Conservation (phyloP, 2,797 vertebrate genomes). For the Gymnothorax javanicus region DNA sequence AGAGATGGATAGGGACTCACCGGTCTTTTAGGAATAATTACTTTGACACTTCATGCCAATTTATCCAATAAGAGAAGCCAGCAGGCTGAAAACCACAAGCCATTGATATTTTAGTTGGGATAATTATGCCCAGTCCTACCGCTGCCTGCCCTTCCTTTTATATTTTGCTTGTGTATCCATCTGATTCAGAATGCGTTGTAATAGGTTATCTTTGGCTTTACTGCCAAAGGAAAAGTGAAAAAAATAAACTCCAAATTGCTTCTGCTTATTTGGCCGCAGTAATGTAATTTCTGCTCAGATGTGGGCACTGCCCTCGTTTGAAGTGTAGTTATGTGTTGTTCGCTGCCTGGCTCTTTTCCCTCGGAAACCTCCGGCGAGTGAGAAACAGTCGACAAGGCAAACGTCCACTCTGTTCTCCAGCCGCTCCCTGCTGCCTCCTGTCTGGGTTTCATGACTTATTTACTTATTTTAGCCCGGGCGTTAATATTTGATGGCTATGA, state of each 20-base stretch:
- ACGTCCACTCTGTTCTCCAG: constrained; percentile 39
- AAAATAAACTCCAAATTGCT: background rate
- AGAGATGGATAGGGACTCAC: constrained; percentile 36
- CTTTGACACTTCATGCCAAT: constrained; percentile 41
- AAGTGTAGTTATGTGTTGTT: constrained; percentile 11
- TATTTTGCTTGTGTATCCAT: background rate
- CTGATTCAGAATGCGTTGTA: background rate
- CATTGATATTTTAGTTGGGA: constrained; percentile 35
- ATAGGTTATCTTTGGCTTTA: background rate
- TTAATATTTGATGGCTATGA: constrained; percentile 70
- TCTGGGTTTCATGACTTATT: constrained; percentile 73
- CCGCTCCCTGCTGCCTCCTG: constrained; percentile 55
- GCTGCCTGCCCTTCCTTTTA: background rate
- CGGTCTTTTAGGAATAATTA: constrained; percentile 41
- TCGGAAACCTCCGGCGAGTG: constrained; percentile 41
- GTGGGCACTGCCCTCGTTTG: background rate
- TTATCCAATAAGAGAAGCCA: constrained; percentile 43
- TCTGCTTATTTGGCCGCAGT: constrained; percentile 8
- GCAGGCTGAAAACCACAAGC: constrained; percentile 41
- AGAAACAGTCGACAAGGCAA: constrained; percentile 25
- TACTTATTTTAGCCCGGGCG: constrained; percentile 62
- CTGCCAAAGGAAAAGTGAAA: background rate
- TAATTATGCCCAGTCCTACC: background rate
- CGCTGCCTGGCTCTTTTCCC: background rate
- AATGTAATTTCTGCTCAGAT: constrained; percentile 10